Percentiles rank a stretch among this genome's conserved stretches.
These are phyloP conservation scores for Diprion similis DNA, from an alignment of 1,140 invertebrate species.

Conservation along the genomic window DNA sequence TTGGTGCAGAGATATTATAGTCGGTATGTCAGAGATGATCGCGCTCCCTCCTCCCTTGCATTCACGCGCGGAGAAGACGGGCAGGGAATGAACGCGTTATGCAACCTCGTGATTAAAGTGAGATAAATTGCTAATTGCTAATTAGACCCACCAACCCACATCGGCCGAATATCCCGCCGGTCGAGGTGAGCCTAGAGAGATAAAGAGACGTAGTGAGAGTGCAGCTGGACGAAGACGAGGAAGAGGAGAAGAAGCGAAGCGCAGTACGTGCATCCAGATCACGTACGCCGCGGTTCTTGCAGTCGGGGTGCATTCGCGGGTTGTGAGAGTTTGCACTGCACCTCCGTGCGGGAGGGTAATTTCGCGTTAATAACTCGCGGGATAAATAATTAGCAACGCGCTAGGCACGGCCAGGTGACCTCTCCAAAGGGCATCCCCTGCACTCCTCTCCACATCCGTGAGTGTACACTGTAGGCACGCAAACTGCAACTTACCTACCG, in stretches of 20 bases:
- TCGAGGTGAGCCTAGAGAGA: background rate
- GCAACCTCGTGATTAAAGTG: conserved; percentile 28
- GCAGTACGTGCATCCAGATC: background rate
- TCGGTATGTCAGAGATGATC: background rate
- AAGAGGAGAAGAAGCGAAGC: no score
- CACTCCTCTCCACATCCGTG: background rate
- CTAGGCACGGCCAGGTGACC: background rate
- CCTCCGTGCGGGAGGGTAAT: background rate
- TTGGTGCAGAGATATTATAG: background rate
- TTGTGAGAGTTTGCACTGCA: background rate
- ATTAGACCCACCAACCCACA: conserved; percentile 49
- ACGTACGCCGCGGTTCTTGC: background rate
- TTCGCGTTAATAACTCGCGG: background rate
- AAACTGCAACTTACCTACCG: background rate
- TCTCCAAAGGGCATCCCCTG: background rate
- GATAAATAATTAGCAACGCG: conserved; percentile 1
- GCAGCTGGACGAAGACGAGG: no score
- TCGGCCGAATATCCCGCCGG: conserved; percentile 11
- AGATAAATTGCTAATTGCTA: conserved; percentile 52
- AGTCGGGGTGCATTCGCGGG: background rate
- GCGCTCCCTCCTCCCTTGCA: background rate
- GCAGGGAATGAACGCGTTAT: background rate
- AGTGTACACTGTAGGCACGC: background rate
- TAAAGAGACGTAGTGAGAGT: background rate
- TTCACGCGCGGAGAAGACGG: no score